Evolutionary conservation across 2,797 vertebrate genomes (phyloP).

Genomic region (Molossus molossus): DNA sequence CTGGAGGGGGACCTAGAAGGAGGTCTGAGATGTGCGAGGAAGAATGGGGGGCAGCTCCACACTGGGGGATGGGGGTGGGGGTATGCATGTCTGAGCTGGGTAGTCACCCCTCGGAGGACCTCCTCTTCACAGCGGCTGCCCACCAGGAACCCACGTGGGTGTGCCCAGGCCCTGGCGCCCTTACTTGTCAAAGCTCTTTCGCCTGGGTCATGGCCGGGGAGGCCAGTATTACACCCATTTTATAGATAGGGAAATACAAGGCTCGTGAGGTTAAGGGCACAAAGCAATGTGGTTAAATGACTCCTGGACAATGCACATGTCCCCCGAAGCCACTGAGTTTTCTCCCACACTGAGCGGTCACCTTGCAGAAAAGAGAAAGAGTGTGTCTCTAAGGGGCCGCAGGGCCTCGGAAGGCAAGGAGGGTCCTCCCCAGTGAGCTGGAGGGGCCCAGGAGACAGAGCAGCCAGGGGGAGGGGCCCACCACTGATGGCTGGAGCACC

Average conservation of each 20-base stretch:
- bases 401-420: neutral
- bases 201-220: neutral
- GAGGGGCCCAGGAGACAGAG: neutral
- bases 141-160: neutral
- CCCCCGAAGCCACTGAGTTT: neutral
- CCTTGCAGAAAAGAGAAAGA: neutral
- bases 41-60: neutral
- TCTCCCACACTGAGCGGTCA: rapidly evolving
- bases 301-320: no score
- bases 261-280: neutral
- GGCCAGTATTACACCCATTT: neutral
- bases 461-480: rapidly evolving
- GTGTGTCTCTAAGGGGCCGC: neutral
- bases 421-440: neutral
- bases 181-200: neutral
- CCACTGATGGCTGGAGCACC: rapidly evolving
- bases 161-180: no score
- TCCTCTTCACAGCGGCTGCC: neutral
- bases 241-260: neutral
- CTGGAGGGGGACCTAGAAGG: neutral
- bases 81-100: neutral
- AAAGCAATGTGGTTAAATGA: neutral
- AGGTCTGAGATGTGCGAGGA: neutral
- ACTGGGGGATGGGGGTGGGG: neutral
- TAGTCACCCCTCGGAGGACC: neutral